Conservation (phyloP, 2,888 invertebrate species). For the Tipula confusa region DNA sequence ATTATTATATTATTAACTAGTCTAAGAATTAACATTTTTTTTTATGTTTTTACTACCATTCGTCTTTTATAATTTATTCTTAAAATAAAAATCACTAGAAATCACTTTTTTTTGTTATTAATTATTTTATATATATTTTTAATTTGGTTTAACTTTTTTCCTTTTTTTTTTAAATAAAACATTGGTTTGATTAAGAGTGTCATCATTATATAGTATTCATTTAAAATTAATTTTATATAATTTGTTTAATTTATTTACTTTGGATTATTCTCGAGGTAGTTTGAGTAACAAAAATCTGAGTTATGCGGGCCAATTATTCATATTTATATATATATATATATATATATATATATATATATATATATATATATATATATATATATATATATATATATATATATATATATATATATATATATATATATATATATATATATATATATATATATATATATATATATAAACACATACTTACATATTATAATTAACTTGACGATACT, state of each 20-base stretch:
- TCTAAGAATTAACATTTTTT: constrained; percentile 27
- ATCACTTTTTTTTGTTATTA: constrained; percentile 27
- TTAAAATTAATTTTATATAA: neutral
- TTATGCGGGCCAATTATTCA: neutral
- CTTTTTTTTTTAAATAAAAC: neutral
- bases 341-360: too few relatives aligned
- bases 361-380: too few relatives aligned
- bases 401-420: too few relatives aligned
- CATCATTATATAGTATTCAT: neutral
- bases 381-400: too few relatives aligned
- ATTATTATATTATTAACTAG: neutral
- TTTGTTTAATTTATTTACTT: neutral
- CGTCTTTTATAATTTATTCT: neutral
- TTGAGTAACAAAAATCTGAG: neutral
- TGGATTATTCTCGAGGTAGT: constrained; percentile 25
- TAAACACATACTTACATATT: neutral
- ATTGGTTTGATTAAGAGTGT: constrained; percentile 1
- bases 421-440: too few relatives aligned
- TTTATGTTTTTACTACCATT: neutral
- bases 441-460: too few relatives aligned
- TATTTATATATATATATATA: too few relatives aligned
- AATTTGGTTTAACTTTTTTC: neutral
- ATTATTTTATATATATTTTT: constrained; percentile 28
- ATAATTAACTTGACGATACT: neutral
- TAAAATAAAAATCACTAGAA: constrained; percentile 29